Evolutionary conservation across 1,140 invertebrate genomes (phyloP), one percentile per base, ranked within the genome.

Genomic region (Procambarus clarkii): DNA sequence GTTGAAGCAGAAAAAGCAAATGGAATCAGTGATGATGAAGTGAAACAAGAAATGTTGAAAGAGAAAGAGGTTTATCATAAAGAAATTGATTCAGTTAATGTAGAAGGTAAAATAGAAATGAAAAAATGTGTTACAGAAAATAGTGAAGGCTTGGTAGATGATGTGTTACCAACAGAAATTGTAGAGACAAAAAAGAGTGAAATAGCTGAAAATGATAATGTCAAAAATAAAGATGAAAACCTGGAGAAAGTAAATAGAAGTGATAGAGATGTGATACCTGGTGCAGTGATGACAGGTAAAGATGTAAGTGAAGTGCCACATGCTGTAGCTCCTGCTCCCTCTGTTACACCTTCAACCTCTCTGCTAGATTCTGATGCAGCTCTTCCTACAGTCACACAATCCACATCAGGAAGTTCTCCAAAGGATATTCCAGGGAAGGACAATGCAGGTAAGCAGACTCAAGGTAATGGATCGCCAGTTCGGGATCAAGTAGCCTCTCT

Each of bases 401-500:
- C 64, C 21, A 18, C 48, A 77, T 50, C 84, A 44, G 34, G 2
- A 46, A 76, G n/a, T 24, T n/a, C 4, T 24, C 2, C 24, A 2
- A 34, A 78, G 44, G 85, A 44, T 44, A 86, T 13, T 58, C 74
- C 74, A 58, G 48, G 71, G 45, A 34, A 4, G 8, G 54, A 58
- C 69, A 85, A 2, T 77, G 46, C 81, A 84, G 80, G 87, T 88
- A 92, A 85, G 76, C 86, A 87, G 80, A 44, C 76, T 71, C 86
- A 34, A 86, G 83, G 78, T 91, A 86, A 50, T 78, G 78, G 84
- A 21, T 78, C 90, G 18, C 74, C 78, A 78, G 88, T 91, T 45
- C 76, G 69, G 21, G 80, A 91, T n/a, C 91, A 93, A 76, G 86
- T 93, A 4, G 54, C 74, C 2, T 90, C 92, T 48, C 74, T 93